Conservation (phyloP, 1,140 invertebrate genomes). For the Pseudomyrmex gracilis region DNA sequence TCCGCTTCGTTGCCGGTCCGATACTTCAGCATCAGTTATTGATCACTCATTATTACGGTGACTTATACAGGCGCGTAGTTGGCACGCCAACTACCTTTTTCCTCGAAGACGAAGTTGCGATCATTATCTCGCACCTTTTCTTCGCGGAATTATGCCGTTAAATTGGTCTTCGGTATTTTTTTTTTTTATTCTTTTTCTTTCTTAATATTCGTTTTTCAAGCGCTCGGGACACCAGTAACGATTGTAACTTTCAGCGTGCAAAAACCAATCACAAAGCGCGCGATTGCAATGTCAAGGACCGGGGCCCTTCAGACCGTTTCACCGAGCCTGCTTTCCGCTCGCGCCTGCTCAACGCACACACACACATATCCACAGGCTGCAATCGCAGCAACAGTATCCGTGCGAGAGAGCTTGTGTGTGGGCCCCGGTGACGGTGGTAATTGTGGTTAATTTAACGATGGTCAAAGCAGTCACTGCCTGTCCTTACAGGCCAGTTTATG, state of each 20-base stretch:
- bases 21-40: constrained; percentile 53
- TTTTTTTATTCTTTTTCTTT: no score
- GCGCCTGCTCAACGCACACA: constrained; percentile 42
- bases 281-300: constrained; percentile 42
- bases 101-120: not conserved
- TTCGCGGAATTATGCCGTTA: not conserved
- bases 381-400: constrained; percentile 52
- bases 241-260: no score
- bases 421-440: constrained; percentile 72
- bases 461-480: constrained; percentile 72
- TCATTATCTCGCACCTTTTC: not conserved
- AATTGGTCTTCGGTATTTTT: no score
- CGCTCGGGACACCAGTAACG: no score
- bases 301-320: constrained; percentile 22
- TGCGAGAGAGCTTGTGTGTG: constrained; percentile 54
- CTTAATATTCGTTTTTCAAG: no score
- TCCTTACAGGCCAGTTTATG: constrained; percentile 75
- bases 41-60: constrained; percentile 42
- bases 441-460: constrained; percentile 82
- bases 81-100: not conserved
- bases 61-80: constrained; percentile 43
- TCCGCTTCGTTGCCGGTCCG: constrained; percentile 10
- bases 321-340: constrained; percentile 54
- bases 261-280: not conserved
- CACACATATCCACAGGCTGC: not conserved